These are phyloP conservation scores for Fragum whitleyi DNA, from an alignment of 2,888 invertebrate species.

Conservation along the genomic window DNA sequence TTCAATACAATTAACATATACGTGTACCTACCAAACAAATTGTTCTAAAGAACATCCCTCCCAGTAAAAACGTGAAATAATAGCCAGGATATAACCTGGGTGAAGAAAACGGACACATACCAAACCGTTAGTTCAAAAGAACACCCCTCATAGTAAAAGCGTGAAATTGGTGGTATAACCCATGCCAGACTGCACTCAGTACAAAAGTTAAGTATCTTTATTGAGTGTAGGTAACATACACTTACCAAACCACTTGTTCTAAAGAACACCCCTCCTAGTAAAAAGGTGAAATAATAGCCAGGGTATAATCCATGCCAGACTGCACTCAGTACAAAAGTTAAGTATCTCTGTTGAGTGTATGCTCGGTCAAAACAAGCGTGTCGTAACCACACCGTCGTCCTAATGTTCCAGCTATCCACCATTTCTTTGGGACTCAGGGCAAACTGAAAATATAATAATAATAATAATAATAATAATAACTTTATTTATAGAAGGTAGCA, in stretches of 20 bases:
- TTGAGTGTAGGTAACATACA: too few species aligned
- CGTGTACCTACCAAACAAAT: too few species aligned
- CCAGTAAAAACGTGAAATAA: too few species aligned
- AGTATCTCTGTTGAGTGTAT: slow-evolving; percentile 89
- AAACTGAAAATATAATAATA: slow-evolving; percentile 86
- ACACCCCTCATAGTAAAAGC: slow-evolving; percentile 95
- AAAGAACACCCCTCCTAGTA: slow-evolving; percentile 95
- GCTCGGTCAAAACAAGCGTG: slow-evolving; percentile 95
- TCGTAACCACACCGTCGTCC: slow-evolving; percentile 97
- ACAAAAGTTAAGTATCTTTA: slow-evolving; percentile 87
- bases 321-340: slow-evolving; percentile 87
- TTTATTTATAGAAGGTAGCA: too few species aligned
- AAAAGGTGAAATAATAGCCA: slow-evolving; percentile 95
- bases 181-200: slow-evolving; percentile 94
- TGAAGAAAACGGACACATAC: too few species aligned
- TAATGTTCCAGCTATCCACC: slow-evolving; percentile 97
- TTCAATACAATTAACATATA: too few species aligned
- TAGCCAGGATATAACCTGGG: too few species aligned
- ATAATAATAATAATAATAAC: too few species aligned
- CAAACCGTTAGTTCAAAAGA: slow-evolving; percentile 94
- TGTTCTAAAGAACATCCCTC: too few species aligned
- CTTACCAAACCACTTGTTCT: slow-evolving; percentile 92
- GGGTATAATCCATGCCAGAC: slow-evolving; percentile 92
- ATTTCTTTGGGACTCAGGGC: slow-evolving; percentile 94
- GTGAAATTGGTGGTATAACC: slow-evolving; percentile 90